These are phyloP conservation scores for Thalpophila matura DNA, from an alignment of 2,888 invertebrate genomes.

Conservation along the genomic window DNA sequence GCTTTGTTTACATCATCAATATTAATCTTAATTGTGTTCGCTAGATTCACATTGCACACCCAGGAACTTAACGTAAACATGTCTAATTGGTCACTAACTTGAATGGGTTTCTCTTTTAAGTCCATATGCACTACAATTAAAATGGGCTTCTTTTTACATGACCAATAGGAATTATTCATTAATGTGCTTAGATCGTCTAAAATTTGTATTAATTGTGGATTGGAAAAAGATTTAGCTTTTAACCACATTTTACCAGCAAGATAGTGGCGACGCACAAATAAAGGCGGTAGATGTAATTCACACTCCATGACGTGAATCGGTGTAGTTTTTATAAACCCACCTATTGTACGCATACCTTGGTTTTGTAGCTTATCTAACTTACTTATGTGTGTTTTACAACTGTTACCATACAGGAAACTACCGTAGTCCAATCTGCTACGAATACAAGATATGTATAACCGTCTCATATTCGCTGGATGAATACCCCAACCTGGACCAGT, in stretches of 20 bases:
- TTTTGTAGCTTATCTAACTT: constrained; percentile 56
- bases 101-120: background rate
- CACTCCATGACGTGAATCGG: constrained; percentile 30
- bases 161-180: background rate
- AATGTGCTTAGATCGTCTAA: background rate
- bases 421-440: constrained; percentile 59
- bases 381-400: constrained; percentile 31
- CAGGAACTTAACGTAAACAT: background rate
- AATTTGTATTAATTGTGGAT: background rate
- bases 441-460: constrained; percentile 53
- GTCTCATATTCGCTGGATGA: constrained; percentile 55
- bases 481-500: constrained; percentile 53
- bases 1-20: background rate
- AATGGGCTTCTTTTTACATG: background rate
- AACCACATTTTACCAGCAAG: background rate
- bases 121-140: background rate
- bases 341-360: constrained; percentile 42
- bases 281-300: background rate
- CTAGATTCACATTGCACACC: background rate
- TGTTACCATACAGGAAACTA: constrained; percentile 37
- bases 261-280: background rate
- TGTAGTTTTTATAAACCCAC: constrained; percentile 50
- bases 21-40: background rate
- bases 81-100: background rate
- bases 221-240: background rate